A percentile compares a stretch with the other conserved stretches of the same genome.
Conservation (phyloP, 2,888 invertebrate species). For the Arge pagana region DNA sequence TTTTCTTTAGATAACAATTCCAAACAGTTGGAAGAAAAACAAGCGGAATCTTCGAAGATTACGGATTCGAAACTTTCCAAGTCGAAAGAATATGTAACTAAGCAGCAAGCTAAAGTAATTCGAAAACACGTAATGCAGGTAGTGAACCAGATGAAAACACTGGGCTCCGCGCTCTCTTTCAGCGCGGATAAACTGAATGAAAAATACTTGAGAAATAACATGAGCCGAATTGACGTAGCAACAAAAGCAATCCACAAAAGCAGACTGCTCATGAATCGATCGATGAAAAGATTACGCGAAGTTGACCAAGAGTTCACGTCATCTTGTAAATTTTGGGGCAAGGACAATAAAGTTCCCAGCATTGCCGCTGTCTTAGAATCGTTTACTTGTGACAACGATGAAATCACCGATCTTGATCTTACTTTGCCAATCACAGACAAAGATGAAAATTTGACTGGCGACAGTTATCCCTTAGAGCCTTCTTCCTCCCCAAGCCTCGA, state of each 20-base stretch:
- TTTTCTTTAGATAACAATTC: too few species aligned
- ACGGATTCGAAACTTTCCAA: too few species aligned
- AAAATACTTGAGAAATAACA: constrained; percentile 28
- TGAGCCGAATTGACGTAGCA: constrained; percentile 26
- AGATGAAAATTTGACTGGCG: too few species aligned
- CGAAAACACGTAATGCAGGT: constrained; percentile 3
- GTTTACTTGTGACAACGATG: too few species aligned
- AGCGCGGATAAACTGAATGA: constrained; percentile 10
- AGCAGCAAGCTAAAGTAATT: constrained; percentile 22
- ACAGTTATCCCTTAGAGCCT: too few species aligned
- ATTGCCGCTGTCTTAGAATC: constrained; percentile 1
- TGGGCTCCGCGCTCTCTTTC: constrained; percentile 1
- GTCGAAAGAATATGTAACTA: constrained; percentile 19
- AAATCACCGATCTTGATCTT: too few species aligned
- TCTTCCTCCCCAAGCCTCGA: too few species aligned
- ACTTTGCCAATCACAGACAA: background rate
- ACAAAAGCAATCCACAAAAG: constrained; percentile 31
- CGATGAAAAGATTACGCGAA: constrained; percentile 23
- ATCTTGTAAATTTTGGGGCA: constrained; percentile 36
- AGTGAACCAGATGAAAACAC: constrained; percentile 28
- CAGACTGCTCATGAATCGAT: constrained; percentile 27
- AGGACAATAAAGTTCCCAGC: constrained; percentile 24
- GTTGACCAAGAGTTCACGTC: constrained; percentile 31
- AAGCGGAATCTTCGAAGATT: too few species aligned
- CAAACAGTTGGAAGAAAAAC: too few species aligned